Percentiles rank a stretch among this genome's conserved stretches.
Evolutionary conservation across 2,888 invertebrate species (phyloP).

Genomic region (Leptothorax acervorum): DNA sequence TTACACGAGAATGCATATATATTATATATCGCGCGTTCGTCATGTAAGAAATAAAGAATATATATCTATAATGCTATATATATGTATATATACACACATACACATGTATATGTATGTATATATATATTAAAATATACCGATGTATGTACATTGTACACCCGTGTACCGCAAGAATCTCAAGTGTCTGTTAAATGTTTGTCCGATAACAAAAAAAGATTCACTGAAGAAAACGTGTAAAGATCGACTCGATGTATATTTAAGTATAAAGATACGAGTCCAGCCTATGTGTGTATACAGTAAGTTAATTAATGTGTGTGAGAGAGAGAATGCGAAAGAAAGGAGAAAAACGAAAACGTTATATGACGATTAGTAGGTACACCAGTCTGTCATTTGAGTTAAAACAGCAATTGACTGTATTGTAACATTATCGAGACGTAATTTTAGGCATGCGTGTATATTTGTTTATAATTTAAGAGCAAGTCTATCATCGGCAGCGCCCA

Average conservation of each 20-base stretch:
- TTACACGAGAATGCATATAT: constrained; percentile 71
- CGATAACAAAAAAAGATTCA: constrained; percentile 64
- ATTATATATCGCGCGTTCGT: constrained; percentile 65
- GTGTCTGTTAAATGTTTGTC: constrained; percentile 79
- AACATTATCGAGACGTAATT: constrained; percentile 42
- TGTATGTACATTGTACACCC: constrained; percentile 73
- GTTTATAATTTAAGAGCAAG: constrained; percentile 40
- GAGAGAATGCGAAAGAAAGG: background rate
- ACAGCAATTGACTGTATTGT: constrained; percentile 48
- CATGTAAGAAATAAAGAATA: constrained; percentile 70
- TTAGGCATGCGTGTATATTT: constrained; percentile 35
- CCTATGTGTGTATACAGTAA: constrained; percentile 74
- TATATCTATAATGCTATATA: constrained; percentile 49
- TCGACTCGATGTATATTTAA: constrained; percentile 63
- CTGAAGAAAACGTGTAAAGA: constrained; percentile 56
- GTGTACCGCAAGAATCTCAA: constrained; percentile 82
- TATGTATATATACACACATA: constrained; percentile 63
- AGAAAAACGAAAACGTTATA: constrained; percentile 17
- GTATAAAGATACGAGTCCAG: constrained; percentile 71
- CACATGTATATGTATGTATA: constrained; percentile 60
- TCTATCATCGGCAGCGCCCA: background rate
- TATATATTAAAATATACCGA: constrained; percentile 59
- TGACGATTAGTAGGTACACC: constrained; percentile 61
- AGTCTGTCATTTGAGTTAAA: constrained; percentile 55
- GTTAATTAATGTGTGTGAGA: constrained; percentile 56